Percentiles rank a stretch among this genome's conserved stretches.
These are phyloP conservation scores for Gila robusta DNA, from an alignment of 2,797 vertebrate species.

Conservation along the genomic window DNA sequence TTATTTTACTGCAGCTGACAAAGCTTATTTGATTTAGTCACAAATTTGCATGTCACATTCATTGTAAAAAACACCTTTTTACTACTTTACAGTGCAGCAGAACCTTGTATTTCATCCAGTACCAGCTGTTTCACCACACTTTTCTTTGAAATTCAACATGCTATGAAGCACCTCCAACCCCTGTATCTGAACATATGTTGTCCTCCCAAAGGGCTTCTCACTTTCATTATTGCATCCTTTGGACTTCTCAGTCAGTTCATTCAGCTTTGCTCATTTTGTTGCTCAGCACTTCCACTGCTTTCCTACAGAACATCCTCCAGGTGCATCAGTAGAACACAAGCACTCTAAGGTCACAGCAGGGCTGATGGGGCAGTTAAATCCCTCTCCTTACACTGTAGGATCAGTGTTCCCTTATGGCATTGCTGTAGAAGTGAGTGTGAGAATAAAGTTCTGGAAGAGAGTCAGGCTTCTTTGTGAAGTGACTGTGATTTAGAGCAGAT, in stretches of 20 bases:
- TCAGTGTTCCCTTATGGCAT: constrained; percentile 28
- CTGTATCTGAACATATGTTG: not conserved
- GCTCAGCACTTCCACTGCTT: not conserved
- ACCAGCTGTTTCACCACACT: not conserved
- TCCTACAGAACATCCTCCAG: not conserved
- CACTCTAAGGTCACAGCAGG: constrained; percentile 22
- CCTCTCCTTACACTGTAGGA: constrained; percentile 21
- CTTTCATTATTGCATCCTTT: constrained; percentile 8
- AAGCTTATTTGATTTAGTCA: not conserved
- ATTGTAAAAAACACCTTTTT: not conserved
- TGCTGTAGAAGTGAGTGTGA: constrained; percentile 45
- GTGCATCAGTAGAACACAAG: not conserved
- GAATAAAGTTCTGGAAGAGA: constrained; percentile 29
- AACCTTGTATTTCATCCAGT: not conserved
- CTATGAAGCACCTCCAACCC: not conserved
- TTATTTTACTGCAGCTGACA: not conserved
- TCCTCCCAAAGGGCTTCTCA: constrained; percentile 1
- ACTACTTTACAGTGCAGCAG: not conserved
- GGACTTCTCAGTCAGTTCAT: not conserved
- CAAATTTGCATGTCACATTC: not conserved
- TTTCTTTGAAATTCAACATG: not conserved
- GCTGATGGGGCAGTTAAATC: constrained; percentile 34
- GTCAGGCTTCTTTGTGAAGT: constrained; percentile 45
- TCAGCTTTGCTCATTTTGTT: constrained; percentile 13
- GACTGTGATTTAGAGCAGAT: constrained; percentile 42